These are phyloP conservation scores for Miltochrista miniata DNA, from an alignment of 2,888 invertebrate species.

Conservation along the genomic window DNA sequence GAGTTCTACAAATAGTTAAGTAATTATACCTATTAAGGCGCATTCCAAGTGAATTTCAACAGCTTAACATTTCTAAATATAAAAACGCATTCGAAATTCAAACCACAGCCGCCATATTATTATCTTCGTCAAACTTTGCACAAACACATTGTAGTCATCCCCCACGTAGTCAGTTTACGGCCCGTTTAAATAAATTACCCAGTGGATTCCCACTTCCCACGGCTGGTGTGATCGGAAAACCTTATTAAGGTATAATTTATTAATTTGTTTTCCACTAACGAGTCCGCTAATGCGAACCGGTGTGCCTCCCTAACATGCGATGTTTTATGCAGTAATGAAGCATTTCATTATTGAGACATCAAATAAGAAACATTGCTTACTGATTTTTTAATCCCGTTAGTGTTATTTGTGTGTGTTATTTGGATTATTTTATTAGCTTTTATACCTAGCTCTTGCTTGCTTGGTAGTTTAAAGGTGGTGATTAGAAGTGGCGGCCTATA, in stretches of 20 bases:
- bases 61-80: too few relatives aligned
- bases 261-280: constrained; percentile 79
- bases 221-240: constrained; percentile 62
- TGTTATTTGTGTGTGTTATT: constrained; percentile 1
- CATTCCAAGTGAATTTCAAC: too few relatives aligned
- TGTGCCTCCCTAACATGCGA: constrained; percentile 50
- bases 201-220: constrained; percentile 61
- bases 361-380: constrained; percentile 11
- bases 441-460: too few relatives aligned
- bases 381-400: constrained; percentile 4
- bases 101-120: constrained; percentile 6
- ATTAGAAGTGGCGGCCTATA: too few relatives aligned
- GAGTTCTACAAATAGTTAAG: too few relatives aligned
- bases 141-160: constrained; percentile 25
- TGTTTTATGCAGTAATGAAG: constrained; percentile 50
- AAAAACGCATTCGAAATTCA: too few relatives aligned
- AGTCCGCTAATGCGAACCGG: constrained; percentile 63
- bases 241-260: constrained; percentile 68
- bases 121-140: constrained; percentile 13
- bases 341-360: constrained; percentile 36
- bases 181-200: constrained; percentile 41
- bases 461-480: too few relatives aligned
- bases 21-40: too few relatives aligned
- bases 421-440: too few relatives aligned
- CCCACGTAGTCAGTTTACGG: constrained; percentile 35